Base-by-base conservation (phyloP, 2,113 vertebrate genomes). In the Stigmatopora argus region DNA sequence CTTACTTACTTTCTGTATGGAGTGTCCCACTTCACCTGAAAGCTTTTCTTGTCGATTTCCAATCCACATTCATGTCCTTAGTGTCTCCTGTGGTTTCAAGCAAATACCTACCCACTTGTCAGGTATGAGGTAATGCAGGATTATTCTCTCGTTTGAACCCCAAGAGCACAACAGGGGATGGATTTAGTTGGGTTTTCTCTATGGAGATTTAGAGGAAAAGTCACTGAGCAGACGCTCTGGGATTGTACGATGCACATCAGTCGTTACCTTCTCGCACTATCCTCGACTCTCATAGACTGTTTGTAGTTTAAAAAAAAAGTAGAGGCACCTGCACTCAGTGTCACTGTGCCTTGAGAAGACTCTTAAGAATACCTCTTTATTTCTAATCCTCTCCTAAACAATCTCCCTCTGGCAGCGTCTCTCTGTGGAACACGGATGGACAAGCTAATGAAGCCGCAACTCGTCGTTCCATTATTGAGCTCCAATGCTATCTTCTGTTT, bases 191-290 rank as follows among this genome's bases (percentile, higher is more conserved):
- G 64, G 31, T 73, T 75, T 46, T 78, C 80, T 73, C 84, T 66
- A 72, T 70, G 79, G 83, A 77, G 70, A 74, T 66, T 61, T 70
- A 35, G 73, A 75, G 70, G 70, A 73, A 48, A 64, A 78, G 78
- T 79, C 78, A 81, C 84, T 80, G 80, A 66, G 21, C 75, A 77
- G 75, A 75, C 52, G 64, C 71, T 77, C 83, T 64, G 67, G 77
- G 69, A 82, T 4, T 56, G 73, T 67, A 77, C 72, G 75, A 76
- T 79, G 58, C 73, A 80, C 71, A 79, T 78, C 74, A 72, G 63
- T 76, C 65, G 74, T 76, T 55, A 56, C 59, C 63, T 31, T 31
- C 26, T 76, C 71, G 53, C 77, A 71, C 44, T 49, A 84, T 60
- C 72, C 71, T 66, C 52, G 48, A 49, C 7, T 47, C 21, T 34